phyloP scores from a whole-genome alignment of 2,888 invertebrate species.

The Eristalis tenax region DNA sequence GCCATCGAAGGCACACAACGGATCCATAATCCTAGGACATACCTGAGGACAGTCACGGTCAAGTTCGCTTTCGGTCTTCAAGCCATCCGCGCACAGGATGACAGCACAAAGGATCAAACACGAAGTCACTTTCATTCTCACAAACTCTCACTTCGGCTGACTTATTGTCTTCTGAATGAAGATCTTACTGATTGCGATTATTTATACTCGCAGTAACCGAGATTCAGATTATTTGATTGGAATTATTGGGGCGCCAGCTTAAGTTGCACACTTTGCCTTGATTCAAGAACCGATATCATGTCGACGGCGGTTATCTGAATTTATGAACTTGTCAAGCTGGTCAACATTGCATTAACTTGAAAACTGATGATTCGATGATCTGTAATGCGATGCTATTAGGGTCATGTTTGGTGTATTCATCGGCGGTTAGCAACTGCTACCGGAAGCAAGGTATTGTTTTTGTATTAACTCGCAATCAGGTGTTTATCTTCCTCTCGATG shows the following conservation, averaged over 20 bases:
- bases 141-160: neutral
- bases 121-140: constrained; percentile 31
- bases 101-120: neutral
- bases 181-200: constrained; percentile 20
- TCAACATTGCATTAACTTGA: constrained; percentile 21
- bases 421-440: constrained; percentile 10
- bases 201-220: constrained; percentile 37
- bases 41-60: constrained; percentile 65
- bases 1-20: constrained; percentile 73
- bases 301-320: constrained; percentile 23
- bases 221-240: constrained; percentile 13
- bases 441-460: constrained; percentile 12
- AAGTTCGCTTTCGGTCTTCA: constrained; percentile 58
- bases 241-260: constrained; percentile 7
- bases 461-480: neutral
- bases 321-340: constrained; percentile 36
- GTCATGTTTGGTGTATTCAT: constrained; percentile 46
- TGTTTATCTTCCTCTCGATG: neutral
- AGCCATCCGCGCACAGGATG: constrained; percentile 6
- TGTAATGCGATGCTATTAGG: constrained; percentile 57
- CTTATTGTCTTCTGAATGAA: constrained; percentile 31
- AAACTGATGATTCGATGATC: constrained; percentile 16
- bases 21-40: constrained; percentile 73
- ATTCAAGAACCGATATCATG: constrained; percentile 10
- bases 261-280: constrained; percentile 36